These are phyloP conservation scores for Cydia pomonella DNA, from an alignment of 1,140 invertebrate species.

Conservation along the genomic window DNA sequence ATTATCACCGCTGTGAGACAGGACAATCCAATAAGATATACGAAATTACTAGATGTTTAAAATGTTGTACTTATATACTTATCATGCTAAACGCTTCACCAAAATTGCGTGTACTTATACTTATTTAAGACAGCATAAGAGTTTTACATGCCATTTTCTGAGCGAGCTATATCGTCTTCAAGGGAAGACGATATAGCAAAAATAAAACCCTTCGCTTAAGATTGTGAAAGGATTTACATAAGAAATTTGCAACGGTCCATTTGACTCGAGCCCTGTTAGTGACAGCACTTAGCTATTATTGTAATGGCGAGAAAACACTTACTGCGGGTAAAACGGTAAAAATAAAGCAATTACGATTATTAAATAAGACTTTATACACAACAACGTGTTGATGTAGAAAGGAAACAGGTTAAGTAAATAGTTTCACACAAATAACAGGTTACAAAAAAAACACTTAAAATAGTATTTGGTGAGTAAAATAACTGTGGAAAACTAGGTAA, in stretches of 20 bases:
- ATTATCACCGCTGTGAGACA: too few relatives aligned
- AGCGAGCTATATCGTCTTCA: too few relatives aligned
- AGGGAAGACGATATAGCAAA: not conserved
- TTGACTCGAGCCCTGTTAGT: constrained; percentile 14
- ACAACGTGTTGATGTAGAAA: too few relatives aligned
- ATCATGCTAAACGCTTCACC: not conserved
- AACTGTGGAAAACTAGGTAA: too few relatives aligned
- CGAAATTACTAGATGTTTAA: too few relatives aligned
- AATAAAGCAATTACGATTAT: not conserved
- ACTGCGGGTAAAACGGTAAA: constrained; percentile 5
- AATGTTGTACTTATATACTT: too few relatives aligned
- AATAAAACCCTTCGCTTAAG: not conserved
- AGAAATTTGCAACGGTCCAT: constrained; percentile 28
- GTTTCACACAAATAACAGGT: too few relatives aligned
- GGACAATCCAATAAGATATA: not conserved
- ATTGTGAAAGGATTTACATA: constrained; percentile 12
- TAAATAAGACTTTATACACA: too few relatives aligned
- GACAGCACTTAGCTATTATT: constrained; percentile 32
- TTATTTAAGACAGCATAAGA: not conserved
- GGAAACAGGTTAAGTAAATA: too few relatives aligned
- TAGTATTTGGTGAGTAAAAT: too few relatives aligned
- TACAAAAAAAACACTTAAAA: too few relatives aligned
- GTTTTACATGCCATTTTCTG: not conserved
- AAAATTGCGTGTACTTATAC: not conserved
- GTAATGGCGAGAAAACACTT: constrained; percentile 15